A percentile compares a stretch with the other conserved stretches of the same genome.
phyloP scores from a whole-genome alignment of 2,113 vertebrate species.

The Alligator mississippiensis region DNA sequence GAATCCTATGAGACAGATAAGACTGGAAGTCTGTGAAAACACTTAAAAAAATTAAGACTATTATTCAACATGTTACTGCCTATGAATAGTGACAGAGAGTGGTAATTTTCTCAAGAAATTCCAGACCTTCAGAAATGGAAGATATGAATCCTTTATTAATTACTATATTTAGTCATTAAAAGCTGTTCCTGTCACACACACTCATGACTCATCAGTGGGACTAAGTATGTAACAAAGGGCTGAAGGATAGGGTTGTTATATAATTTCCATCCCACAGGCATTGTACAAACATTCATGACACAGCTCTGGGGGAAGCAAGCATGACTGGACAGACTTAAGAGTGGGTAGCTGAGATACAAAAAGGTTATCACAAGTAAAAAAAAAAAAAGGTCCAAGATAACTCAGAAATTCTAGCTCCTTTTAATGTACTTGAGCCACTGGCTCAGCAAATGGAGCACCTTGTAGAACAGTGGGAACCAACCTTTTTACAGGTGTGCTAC shows the following conservation, averaged over 20 bases:
- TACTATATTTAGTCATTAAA: background rate
- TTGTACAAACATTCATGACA: background rate
- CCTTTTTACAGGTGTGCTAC: too few species aligned
- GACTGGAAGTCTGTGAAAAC: slow-evolving; percentile 29
- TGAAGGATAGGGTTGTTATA: background rate
- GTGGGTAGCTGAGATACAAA: background rate
- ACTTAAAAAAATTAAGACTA: slow-evolving; percentile 37
- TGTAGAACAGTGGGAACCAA: too few species aligned
- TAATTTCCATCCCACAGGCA: background rate
- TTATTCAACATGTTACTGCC: slow-evolving; percentile 33
- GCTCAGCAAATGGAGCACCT: background rate
- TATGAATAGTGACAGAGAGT: slow-evolving; percentile 14
- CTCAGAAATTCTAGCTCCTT: slow-evolving; percentile 1
- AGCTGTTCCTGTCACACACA: background rate
- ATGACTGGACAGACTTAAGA: background rate
- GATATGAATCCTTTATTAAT: background rate
- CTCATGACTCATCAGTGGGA: background rate
- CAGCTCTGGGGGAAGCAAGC: background rate
- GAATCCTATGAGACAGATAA: slow-evolving; percentile 58
- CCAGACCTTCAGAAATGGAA: background rate
- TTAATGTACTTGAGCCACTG: slow-evolving; percentile 3
- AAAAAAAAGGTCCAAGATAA: slow-evolving; percentile 10
- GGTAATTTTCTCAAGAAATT: background rate
- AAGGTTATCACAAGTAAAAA: background rate
- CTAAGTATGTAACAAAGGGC: background rate